Conservation (phyloP, 2,797 vertebrate genomes). For the Muscicapa striata region DNA sequence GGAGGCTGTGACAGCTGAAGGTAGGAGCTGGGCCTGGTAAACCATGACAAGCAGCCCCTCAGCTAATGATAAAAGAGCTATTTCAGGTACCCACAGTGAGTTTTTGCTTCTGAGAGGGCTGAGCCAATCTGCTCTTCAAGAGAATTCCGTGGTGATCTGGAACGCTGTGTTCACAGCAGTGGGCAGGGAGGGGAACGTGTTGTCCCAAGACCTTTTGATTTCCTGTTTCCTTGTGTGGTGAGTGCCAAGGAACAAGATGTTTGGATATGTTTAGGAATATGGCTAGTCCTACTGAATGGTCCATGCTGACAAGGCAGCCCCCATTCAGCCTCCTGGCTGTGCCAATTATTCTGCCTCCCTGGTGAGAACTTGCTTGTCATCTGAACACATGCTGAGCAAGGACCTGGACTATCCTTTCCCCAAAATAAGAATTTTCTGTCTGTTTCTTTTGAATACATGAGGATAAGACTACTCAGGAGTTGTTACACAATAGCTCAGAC, state of each 20-base stretch:
- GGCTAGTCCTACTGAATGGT: neutral
- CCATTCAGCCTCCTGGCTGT: neutral
- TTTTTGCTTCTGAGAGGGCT: neutral
- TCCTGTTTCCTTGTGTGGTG: neutral
- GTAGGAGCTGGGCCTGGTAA: neutral
- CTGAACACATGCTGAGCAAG: rapidly evolving
- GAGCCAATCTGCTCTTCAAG: neutral
- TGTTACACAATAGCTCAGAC: neutral
- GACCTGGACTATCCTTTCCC: neutral
- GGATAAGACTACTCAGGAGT: neutral
- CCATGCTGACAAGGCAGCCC: rapidly evolving
- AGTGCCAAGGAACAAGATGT: rapidly evolving
- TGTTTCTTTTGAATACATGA: neutral
- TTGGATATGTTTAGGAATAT: neutral
- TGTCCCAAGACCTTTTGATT: neutral
- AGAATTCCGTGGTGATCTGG: neutral
- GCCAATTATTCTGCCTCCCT: neutral
- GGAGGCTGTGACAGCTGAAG: neutral
- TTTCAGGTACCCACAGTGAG: neutral
- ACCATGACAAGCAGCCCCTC: neutral
- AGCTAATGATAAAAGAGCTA: neutral
- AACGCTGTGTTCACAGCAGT: rapidly evolving
- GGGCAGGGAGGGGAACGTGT: rapidly evolving
- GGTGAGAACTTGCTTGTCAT: neutral
- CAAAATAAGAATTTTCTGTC: neutral